These are phyloP conservation scores for Drosophila fuyamai DNA, from an alignment of 1,140 invertebrate genomes.

Conservation along the genomic window DNA sequence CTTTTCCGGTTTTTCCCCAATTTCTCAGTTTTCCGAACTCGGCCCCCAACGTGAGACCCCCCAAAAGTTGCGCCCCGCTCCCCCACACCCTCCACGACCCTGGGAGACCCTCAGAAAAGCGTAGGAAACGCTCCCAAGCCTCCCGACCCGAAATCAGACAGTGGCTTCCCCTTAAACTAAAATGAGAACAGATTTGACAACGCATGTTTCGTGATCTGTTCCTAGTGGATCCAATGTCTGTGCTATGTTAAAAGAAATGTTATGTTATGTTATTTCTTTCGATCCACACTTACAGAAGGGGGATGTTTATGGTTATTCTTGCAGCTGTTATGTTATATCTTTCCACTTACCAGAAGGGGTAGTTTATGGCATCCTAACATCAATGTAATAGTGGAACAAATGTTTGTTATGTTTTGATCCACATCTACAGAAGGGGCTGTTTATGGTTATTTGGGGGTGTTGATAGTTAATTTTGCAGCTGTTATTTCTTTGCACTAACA, in stretches of 20 bases:
- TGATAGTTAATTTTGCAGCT: background rate
- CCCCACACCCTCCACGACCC: too few relatives aligned
- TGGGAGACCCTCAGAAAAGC: too few relatives aligned
- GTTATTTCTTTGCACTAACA: background rate
- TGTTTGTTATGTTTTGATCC: background rate
- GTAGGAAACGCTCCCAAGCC: background rate
- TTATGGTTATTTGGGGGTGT: constrained; percentile 2
- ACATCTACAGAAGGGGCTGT: constrained; percentile 1
- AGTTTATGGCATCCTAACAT: background rate
- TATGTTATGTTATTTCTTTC: background rate
- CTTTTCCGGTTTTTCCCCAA: too few relatives aligned
- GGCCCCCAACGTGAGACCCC: too few relatives aligned
- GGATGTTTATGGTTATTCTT: constrained; percentile 10
- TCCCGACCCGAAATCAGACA: too few relatives aligned
- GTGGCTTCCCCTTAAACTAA: background rate
- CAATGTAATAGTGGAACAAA: too few relatives aligned
- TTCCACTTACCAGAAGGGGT: background rate
- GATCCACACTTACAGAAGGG: background rate
- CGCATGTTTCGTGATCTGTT: background rate
- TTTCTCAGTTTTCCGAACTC: too few relatives aligned
- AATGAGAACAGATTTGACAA: constrained; percentile 47
- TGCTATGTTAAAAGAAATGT: background rate
- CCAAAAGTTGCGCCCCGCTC: too few relatives aligned
- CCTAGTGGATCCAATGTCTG: background rate
- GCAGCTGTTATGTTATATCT: background rate